Conservation (phyloP, 2,888 invertebrate species). For the Acutogordius australiensis region DNA sequence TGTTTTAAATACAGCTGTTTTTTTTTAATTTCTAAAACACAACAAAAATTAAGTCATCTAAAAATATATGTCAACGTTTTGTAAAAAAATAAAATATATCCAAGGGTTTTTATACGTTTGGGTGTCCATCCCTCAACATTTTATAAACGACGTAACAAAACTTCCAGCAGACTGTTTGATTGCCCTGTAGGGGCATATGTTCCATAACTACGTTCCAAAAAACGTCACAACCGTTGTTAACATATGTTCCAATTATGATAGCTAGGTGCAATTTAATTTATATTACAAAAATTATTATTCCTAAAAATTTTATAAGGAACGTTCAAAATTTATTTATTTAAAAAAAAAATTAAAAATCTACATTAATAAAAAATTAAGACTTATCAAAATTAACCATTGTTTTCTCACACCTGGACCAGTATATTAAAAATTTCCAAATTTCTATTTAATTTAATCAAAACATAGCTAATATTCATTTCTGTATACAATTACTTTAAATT, state of each 20-base stretch:
- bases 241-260: constrained; percentile 61
- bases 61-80: neutral
- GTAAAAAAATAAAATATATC: constrained; percentile 5
- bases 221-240: constrained; percentile 56
- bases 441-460: constrained; percentile 15
- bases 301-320: too few relatives aligned
- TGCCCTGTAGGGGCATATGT: constrained; percentile 48
- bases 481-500: too few relatives aligned
- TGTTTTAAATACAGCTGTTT: neutral
- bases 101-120: constrained; percentile 30
- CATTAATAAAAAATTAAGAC: too few relatives aligned
- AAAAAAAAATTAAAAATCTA: too few relatives aligned
- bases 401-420: too few relatives aligned
- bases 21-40: neutral
- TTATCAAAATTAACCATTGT: too few relatives aligned
- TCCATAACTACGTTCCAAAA: constrained; percentile 51
- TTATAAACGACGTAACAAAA: constrained; percentile 92
- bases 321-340: too few relatives aligned
- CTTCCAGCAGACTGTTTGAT: constrained; percentile 90
- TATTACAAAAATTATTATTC: too few relatives aligned
- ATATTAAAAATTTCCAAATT: too few relatives aligned
- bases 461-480: neutral
- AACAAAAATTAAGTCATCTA: too few relatives aligned
- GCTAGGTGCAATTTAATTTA: constrained; percentile 15
- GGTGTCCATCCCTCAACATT: constrained; percentile 68